These are phyloP conservation scores for Sterrhoptilus dennistouni DNA, from an alignment of 2,113 vertebrate genomes.

Conservation along the genomic window DNA sequence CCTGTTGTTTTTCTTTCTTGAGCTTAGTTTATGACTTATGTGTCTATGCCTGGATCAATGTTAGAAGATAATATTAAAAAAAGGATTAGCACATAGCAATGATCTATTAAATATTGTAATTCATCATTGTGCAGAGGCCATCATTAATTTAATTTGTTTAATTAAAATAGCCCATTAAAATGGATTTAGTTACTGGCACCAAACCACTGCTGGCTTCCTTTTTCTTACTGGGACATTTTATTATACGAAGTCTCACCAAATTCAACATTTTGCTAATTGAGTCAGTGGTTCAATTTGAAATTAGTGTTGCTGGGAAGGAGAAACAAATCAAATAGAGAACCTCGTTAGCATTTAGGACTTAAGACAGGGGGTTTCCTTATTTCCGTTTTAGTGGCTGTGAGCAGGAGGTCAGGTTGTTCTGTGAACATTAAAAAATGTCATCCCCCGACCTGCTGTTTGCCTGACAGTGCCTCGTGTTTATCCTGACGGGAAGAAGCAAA, in stretches of 20 bases:
- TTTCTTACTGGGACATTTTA: constrained; percentile 31
- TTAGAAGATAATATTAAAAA: not conserved
- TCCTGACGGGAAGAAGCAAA: not conserved
- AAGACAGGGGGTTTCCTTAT: not conserved
- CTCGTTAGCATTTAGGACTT: constrained; percentile 29
- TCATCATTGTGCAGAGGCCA: not conserved
- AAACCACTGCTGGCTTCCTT: not conserved
- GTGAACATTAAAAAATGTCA: constrained; percentile 52
- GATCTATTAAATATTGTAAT: not conserved
- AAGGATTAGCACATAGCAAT: not conserved
- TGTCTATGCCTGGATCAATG: not conserved
- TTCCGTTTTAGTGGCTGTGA: not conserved
- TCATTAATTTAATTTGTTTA: constrained; percentile 57
- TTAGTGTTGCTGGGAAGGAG: constrained; percentile 16
- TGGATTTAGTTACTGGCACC: constrained; percentile 31
- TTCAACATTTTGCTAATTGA: constrained; percentile 46
- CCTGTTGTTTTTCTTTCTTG: not conserved
- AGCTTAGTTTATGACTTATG: not conserved
- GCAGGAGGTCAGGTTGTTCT: constrained; percentile 42
- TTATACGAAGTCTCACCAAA: constrained; percentile 7
- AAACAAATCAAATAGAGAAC: constrained; percentile 40
- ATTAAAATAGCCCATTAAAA: constrained; percentile 52
- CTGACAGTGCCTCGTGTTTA: constrained; percentile 11
- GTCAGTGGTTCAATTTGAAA: constrained; percentile 32
- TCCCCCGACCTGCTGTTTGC: not conserved